Base-by-base conservation (phyloP, 2,113 vertebrate genomes). In the Oncorhynchus masou region DNA sequence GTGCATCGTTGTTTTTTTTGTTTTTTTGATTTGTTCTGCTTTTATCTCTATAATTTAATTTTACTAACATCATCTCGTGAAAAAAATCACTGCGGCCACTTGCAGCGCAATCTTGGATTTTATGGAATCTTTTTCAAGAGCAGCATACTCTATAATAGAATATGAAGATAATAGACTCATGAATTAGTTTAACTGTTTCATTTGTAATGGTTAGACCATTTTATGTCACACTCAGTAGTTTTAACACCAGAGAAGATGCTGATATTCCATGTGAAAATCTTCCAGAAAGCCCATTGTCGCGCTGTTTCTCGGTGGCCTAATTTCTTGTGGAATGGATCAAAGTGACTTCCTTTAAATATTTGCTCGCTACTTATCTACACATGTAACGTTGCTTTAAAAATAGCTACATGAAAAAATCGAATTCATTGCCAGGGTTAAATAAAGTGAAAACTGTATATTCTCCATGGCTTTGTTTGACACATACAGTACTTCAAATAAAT, bases 21-120 rank as follows among this genome's bases (percentile, higher is more conserved):
- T 64, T 34, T 39, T 76, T 78, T 74, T 68, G 72, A 79, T 80
- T 54, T 77, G 85, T 66, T 74, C 78, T 84, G 71, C 76, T 79
- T 76, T 60, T 85, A 71, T 70, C 27, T 49, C 39, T 31, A 34
- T 49, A 24, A 29, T 69, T 49, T 79, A 3, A 3, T 2, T 60
- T 20, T 15, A 91, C 90, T 92, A 91, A 91, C 90, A 87, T 84
- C 86, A 81, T 83, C 84, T 83, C 88, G 85, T 85, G 85, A 86
- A 78, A 3, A 3, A 90, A 91, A 88, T 83, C 31, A 20, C 69
- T 49, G 34, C 70, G 62, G 84, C 81, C 83, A 85, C 82, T 75
- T 45, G 77, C 88, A 86, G 88, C 73, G 85, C 88, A 64, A 74
- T 85, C 74, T 16, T 62, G 81, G 88, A 83, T 84, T 88, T 71